Conservation (phyloP, 1,140 invertebrate genomes). For the Drosophila tristis region DNA sequence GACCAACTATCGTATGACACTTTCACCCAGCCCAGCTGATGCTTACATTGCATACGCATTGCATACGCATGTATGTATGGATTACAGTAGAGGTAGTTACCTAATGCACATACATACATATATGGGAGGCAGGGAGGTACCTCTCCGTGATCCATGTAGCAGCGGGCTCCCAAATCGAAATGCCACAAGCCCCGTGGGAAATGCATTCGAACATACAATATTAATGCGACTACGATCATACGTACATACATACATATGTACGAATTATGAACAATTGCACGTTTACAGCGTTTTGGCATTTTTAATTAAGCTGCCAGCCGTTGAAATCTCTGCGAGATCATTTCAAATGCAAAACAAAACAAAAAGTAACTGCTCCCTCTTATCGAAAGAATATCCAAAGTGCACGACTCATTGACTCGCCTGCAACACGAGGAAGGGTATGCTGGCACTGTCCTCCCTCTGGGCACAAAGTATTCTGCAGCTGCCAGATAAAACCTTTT, state of each 20-base stretch:
- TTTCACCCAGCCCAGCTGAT: constrained; percentile 32
- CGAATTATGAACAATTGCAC: constrained; percentile 54
- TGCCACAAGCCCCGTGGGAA: constrained; percentile 71
- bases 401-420: constrained; percentile 49
- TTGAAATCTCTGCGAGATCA: constrained; percentile 46
- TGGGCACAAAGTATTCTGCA: too few species aligned
- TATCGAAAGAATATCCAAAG: constrained; percentile 66
- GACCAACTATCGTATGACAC: constrained; percentile 31
- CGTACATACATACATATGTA: not conserved
- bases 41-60: not conserved
- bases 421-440: constrained; percentile 12
- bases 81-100: constrained; percentile 15
- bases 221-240: not conserved
- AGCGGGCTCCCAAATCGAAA: constrained; percentile 48
- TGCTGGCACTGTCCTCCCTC: not conserved
- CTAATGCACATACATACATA: not conserved
- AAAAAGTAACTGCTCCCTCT: constrained; percentile 17
- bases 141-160: not conserved
- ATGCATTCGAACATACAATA: constrained; percentile 14
- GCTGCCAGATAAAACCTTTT: too few species aligned
- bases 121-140: too few species aligned
- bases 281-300: constrained; percentile 55
- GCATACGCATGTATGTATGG: not conserved
- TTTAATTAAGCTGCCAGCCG: constrained; percentile 66
- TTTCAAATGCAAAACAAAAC: constrained; percentile 21